Conservation (phyloP, 1,140 invertebrate genomes). For the Meloidogyne hapla region DNA sequence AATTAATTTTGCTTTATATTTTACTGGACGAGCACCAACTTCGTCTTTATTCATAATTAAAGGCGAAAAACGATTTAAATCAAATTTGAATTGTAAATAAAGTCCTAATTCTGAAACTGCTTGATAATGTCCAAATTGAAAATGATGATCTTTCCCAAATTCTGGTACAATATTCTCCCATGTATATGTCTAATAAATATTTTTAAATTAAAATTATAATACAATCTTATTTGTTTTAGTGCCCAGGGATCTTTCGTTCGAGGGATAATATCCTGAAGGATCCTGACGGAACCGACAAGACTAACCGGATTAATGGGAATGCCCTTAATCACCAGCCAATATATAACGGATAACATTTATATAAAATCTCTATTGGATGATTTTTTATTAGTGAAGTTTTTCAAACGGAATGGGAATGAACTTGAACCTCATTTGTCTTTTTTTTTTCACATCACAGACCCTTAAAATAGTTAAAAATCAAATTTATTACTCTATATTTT, state of each 20-base stretch:
- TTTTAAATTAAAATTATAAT: no score
- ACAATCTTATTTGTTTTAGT: no score
- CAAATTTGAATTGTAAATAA: slow-evolving; percentile 2
- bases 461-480: not conserved
- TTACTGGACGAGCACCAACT: not conserved
- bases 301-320: no score
- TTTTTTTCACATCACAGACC: not conserved
- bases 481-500: not conserved
- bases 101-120: not conserved
- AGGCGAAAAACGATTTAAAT: slow-evolving; percentile 1
- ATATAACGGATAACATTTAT: no score
- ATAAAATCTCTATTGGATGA: no score
- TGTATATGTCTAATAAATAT: not conserved
- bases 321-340: no score
- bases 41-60: not conserved
- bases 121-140: slow-evolving; percentile 3
- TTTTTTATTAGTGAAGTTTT: no score
- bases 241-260: no score
- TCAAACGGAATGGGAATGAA: no score
- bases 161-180: not conserved
- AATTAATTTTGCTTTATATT: slow-evolving; percentile 2
- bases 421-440: no score
- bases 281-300: no score
- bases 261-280: no score
- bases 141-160: slow-evolving; percentile 6